Conservation (phyloP, 2,113 vertebrate species). For the Rallus limicola region DNA sequence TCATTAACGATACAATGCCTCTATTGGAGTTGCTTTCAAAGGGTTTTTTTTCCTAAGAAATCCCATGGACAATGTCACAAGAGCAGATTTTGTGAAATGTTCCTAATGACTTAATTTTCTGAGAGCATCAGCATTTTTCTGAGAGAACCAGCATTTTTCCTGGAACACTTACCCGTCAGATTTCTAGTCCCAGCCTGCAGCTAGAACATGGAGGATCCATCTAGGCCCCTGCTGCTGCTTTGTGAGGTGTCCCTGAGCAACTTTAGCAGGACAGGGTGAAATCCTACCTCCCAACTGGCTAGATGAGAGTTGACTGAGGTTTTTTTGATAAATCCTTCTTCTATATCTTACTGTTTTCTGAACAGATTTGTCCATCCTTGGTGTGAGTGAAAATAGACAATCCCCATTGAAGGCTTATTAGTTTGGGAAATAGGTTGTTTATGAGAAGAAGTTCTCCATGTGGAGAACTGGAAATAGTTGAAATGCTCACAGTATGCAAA, state of each 20-base stretch:
- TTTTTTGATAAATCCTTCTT: not conserved
- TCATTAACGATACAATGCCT: not conserved
- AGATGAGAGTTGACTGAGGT: not conserved
- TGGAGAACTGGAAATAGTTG: not conserved
- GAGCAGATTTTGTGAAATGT: not conserved
- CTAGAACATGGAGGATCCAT: not conserved
- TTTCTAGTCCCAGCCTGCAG: not conserved
- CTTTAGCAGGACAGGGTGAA: not conserved
- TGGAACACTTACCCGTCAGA: not conserved
- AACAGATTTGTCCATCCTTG: not conserved
- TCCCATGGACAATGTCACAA: not conserved
- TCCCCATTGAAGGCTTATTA: not conserved
- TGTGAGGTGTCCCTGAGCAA: not conserved
- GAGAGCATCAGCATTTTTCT: not conserved
- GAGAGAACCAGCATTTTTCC: not conserved
- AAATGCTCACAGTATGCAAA: not conserved
- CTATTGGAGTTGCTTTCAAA: not conserved
- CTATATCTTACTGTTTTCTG: not conserved
- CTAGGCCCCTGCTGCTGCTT: not conserved
- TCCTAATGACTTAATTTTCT: not conserved
- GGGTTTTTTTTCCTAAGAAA: not conserved
- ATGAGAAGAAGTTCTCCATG: not conserved
- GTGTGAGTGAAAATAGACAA: not conserved
- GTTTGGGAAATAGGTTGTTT: not conserved
- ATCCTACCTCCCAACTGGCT: not conserved